Conservation (phyloP, 2,888 invertebrate species). For the Stenchaetothrips biformis region DNA sequence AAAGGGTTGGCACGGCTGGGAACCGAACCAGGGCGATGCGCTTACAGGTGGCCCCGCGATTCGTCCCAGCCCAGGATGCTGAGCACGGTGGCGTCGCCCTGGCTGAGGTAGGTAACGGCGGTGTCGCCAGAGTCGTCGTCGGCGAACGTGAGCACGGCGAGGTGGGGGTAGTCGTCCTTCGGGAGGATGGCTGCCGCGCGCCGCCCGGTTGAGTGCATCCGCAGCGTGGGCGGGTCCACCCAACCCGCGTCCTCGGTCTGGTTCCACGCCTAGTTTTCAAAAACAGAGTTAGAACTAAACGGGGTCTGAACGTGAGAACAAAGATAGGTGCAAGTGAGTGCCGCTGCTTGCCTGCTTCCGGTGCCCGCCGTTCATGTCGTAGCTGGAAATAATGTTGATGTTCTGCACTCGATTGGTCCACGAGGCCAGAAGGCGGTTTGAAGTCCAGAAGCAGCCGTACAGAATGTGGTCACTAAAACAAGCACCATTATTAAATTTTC, state of each 20-base stretch:
- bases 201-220: conserved; percentile 49
- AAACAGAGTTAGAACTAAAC: too few species aligned
- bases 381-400: conserved; percentile 56
- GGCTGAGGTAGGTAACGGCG: conserved; percentile 48
- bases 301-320: too few species aligned
- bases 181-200: conserved; percentile 33
- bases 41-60: conserved; percentile 53
- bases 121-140: conserved; percentile 1
- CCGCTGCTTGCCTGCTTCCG: too few species aligned
- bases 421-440: conserved; percentile 56
- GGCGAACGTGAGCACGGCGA: background rate
- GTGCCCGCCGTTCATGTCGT: conserved; percentile 43
- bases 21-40: conserved; percentile 30
- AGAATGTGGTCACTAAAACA: conserved; percentile 81
- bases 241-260: conserved; percentile 63
- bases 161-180: conserved; percentile 39
- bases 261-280: conserved; percentile 43
- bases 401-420: conserved; percentile 85
- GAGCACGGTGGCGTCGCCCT: conserved; percentile 57
- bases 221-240: conserved; percentile 56
- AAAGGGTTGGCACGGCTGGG: too few species aligned
- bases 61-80: conserved; percentile 60
- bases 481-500: conserved; percentile 48
- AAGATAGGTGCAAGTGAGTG: too few species aligned
- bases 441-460: conserved; percentile 58